Percentiles rank a stretch among this genome's conserved stretches.
phyloP scores from a whole-genome alignment of 2,797 vertebrate genomes.

The Helarctos malayanus region DNA sequence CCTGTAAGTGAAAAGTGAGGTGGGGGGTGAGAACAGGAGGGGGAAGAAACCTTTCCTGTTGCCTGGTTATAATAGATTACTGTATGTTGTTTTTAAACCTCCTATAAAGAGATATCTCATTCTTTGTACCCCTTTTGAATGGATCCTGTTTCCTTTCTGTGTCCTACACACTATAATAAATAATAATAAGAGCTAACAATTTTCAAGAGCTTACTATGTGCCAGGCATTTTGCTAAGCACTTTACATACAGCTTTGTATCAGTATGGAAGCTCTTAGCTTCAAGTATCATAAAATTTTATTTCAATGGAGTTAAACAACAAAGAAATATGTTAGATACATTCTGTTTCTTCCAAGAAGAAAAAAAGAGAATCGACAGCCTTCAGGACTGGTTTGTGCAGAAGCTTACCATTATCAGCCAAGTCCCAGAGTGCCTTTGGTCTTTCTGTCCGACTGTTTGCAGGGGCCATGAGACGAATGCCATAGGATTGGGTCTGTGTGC shows the following conservation, averaged over 20 bases:
- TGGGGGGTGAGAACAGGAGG: not conserved
- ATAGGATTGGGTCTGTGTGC: rapidly evolving
- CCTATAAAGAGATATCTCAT: not conserved
- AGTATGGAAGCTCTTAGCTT: not conserved
- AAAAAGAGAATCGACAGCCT: not conserved
- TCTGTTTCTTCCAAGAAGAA: not conserved
- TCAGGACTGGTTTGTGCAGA: not conserved
- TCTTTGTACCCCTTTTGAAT: not conserved
- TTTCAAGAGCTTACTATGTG: not conserved
- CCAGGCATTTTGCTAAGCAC: not conserved
- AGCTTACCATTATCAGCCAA: not conserved
- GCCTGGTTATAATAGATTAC: conserved; percentile 47
- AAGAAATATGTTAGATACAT: not conserved
- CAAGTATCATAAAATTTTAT: not conserved
- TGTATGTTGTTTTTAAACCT: not conserved
- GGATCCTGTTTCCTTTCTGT: not conserved
- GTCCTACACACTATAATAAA: not conserved
- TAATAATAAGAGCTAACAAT: not conserved
- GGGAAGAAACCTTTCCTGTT: not conserved
- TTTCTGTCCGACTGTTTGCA: not conserved
- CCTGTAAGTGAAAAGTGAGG: not conserved
- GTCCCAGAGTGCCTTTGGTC: not conserved
- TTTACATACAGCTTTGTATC: not conserved
- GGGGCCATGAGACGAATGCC: not conserved
- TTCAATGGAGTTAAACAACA: not conserved